Evolutionary conservation across 2,888 invertebrate genomes (phyloP), one percentile per base, ranked within the genome.

Genomic region (Drosophila prostipennis): DNA sequence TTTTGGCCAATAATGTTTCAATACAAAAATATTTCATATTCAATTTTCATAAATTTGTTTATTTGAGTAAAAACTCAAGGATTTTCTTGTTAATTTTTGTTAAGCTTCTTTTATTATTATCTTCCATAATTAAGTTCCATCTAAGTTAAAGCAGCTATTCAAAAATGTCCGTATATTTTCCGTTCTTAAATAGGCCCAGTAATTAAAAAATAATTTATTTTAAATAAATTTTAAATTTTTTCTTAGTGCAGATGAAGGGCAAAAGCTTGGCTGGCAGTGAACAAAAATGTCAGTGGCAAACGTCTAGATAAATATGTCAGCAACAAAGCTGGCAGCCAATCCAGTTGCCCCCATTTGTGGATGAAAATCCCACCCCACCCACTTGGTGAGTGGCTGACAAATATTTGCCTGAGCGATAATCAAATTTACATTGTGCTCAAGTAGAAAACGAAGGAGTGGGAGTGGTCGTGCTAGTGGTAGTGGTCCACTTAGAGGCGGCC

Each of bases 351-450:
- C 40, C 49, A 39, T 57, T 52, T 26, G 5, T 10, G 11, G 5
- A 19, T 52, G 49, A 23, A 36, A 64, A 72, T 45, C 53, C 67
- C 60, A 45, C 45, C n/a, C 32, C 29, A 1, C 23, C 48, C 40
- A 10, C 36, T 16, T 43, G 40, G 72, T 36, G 52, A 43, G 56
- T 59, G 55, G 37, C 43, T 55, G 19, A 58, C 80, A 85, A 84
- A 89, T 89, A 87, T 86, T 89, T 86, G 74, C 76, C 49, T 39
- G 77, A 70, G 64, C 79, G 76, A 84, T 86, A 89, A 86, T 86
- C 87, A 86, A 87, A 89, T 86, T 89, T 85, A 78, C 86, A 89
- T 86, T 86, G 85, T 61, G 67, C 60, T 76, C 67, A 73, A 80
- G 82, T 77, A 61, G 76, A 57, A 64, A 64, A 60, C 64, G 63